Conservation (phyloP, 1,140 invertebrate species). For the Drosophila ananassae region DNA sequence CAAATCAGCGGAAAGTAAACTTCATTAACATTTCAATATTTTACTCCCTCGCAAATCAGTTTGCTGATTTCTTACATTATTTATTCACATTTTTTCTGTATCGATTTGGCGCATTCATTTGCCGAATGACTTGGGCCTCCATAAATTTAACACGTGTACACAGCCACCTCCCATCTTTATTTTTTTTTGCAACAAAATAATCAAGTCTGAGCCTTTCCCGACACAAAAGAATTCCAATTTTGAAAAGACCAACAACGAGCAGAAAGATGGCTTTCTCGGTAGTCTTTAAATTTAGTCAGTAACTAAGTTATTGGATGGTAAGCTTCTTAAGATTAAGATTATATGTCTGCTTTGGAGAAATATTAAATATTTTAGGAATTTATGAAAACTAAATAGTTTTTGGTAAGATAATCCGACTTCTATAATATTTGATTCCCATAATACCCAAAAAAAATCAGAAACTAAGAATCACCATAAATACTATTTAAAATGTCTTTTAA, state of each 20-base stretch:
- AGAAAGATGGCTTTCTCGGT: slow-evolving; percentile 36
- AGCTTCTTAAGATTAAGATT: no score
- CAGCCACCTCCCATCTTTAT: slow-evolving; percentile 37
- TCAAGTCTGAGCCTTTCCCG: slow-evolving; percentile 1
- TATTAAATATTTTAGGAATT: no score
- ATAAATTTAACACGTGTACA: slow-evolving; percentile 50
- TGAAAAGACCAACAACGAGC: slow-evolving; percentile 29
- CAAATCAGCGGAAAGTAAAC: slow-evolving; percentile 79
- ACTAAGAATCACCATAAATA: slow-evolving; percentile 12
- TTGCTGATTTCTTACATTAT: slow-evolving; percentile 67
- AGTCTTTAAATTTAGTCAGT: slow-evolving; percentile 33
- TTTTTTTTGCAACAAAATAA: slow-evolving; percentile 7
- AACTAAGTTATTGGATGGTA: neutral
- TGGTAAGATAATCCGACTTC: no score
- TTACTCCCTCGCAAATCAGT: slow-evolving; percentile 52
- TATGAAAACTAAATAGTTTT: no score
- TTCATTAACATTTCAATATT: slow-evolving; percentile 82
- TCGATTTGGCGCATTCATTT: slow-evolving; percentile 77
- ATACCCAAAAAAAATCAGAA: neutral
- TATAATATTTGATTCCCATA: no score
- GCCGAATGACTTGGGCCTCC: slow-evolving; percentile 65
- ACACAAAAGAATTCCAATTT: slow-evolving; percentile 43
- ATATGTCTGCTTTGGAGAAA: neutral
- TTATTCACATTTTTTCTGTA: slow-evolving; percentile 75
- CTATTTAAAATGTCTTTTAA: slow-evolving; percentile 3